phyloP scores from a whole-genome alignment of 2,113 vertebrate species.

The Indicator maculatus region DNA sequence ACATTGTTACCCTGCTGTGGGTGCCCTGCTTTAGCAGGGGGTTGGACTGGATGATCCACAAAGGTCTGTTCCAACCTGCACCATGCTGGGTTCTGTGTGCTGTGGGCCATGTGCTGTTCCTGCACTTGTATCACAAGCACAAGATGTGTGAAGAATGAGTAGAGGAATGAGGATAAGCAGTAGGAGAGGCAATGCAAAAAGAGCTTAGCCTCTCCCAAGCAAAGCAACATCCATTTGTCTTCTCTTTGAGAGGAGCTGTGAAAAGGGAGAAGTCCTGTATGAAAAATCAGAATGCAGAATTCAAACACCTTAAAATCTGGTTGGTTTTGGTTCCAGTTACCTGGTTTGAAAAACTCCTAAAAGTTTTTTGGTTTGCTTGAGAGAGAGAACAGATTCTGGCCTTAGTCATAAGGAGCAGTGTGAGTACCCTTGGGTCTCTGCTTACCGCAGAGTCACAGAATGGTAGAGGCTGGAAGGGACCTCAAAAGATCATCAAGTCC shows the following conservation, averaged over 20 bases:
- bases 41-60: too few relatives aligned
- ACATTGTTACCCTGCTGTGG: too few relatives aligned
- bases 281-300: not conserved
- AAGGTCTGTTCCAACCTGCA: too few relatives aligned
- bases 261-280: not conserved
- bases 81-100: too few relatives aligned
- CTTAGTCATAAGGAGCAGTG: not conserved
- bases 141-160: conserved; percentile 14
- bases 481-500: too few relatives aligned
- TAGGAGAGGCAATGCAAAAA: conserved; percentile 3
- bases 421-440: not conserved
- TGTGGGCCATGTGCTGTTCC: not conserved
- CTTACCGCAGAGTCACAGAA: not conserved
- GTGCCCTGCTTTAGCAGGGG: too few relatives aligned
- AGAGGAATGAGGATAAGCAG: conserved; percentile 37
- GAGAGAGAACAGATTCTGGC: not conserved
- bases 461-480: too few relatives aligned
- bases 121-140: conserved; percentile 13
- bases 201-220: not conserved
- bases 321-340: not conserved
- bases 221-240: not conserved
- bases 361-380: not conserved
- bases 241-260: not conserved
- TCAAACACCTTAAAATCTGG: not conserved
- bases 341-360: not conserved